Conservation (phyloP, 2,113 vertebrate genomes). For the Platycercus adscitus region DNA sequence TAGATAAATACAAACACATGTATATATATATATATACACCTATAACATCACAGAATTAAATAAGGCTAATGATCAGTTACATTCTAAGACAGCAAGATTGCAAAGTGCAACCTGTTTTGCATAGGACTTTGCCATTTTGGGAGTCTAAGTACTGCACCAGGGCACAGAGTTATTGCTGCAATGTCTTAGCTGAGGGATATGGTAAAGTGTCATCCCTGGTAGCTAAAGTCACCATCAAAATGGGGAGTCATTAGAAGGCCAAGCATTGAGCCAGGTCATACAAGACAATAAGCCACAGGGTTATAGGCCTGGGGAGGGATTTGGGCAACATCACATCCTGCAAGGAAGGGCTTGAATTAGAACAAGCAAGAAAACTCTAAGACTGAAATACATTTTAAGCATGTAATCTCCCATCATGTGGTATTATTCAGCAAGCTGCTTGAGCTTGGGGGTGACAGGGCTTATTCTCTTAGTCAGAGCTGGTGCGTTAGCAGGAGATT, state of each 20-base stretch:
- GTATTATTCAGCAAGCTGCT: constrained; percentile 47
- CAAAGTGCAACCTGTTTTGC: neutral
- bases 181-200: neutral
- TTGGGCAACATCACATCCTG: neutral
- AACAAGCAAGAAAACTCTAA: constrained; percentile 32
- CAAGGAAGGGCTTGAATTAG: constrained; percentile 1
- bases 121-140: neutral
- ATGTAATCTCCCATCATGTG: constrained; percentile 55
- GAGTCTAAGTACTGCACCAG: neutral
- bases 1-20: neutral
- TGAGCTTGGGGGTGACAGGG: constrained; percentile 57
- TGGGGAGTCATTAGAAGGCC: neutral
- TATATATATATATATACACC: accelerated
- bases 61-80: neutral
- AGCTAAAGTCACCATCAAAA: neutral
- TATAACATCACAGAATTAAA: neutral
- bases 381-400: constrained; percentile 53
- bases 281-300: neutral
- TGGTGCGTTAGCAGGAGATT: constrained; percentile 50
- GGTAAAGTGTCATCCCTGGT: neutral
- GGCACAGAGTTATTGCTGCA: neutral
- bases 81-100: neutral
- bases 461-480: constrained; percentile 54
- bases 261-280: neutral
- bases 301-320: neutral